Base-by-base conservation (phyloP, 2,113 vertebrate species). In the Catharus fuscescens region DNA sequence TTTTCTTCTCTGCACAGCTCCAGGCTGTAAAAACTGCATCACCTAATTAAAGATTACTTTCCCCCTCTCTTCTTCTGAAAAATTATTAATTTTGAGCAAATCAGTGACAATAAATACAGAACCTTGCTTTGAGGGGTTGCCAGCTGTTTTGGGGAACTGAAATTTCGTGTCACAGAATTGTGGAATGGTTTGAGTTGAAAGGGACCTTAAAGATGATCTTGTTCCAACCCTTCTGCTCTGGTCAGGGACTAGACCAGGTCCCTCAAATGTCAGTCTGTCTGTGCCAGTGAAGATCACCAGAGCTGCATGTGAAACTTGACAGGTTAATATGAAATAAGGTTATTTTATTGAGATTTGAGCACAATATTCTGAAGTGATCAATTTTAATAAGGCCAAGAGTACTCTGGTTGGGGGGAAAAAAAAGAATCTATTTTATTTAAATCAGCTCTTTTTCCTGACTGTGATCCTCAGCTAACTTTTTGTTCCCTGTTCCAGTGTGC, bases 11-110 rank as follows among this genome's bases (percentile, higher is more conserved):
- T 60, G 31, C 48, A 93, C 32, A 87, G 61, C 48, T 94, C 19
- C 54, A 61, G 90, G 53, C 82, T 86, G 36, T 83, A 88, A 92
- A 92, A 88, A 40, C 45, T 60, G 36, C 45, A 57, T 54, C 2
- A 28, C 32, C 74, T 85, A 69, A 92, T 80, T 82, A 86, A 93
- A 90, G 19, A 73, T 60, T 48, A 42, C n/a, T 50, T 86, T 34
- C 13, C 14, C 14, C 6, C 19, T 50, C 67, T 64, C 34, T 50
- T 45, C 42, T 48, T 59, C 57, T 66, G 73, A 70, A 86, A 88
- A 92, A 50, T 13, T 73, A 64, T 16, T 67, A 70, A 42, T 88
- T 83, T 60, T 73, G 52, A 52, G 48, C 0, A 2, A 92, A 74
- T 47, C 50, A n/a, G 16, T 80, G 77, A 20, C 47, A 36, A 25